Evolutionary conservation across 2,797 vertebrate genomes (phyloP), one percentile per base, ranked within the genome.

Genomic region (Pantherophis vulpinus): DNA sequence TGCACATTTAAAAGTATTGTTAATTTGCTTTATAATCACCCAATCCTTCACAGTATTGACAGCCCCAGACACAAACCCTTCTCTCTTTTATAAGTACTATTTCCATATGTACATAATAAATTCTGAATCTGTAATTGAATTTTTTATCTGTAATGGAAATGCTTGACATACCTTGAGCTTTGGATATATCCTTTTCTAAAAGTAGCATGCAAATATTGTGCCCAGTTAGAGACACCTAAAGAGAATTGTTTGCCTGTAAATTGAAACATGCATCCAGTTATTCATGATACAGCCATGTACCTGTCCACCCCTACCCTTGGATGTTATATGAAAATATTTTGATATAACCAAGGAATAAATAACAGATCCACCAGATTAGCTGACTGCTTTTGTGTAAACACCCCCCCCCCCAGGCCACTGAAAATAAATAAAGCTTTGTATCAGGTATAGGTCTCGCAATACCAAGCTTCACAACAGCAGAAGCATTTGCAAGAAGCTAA

Each of bases 1-100:
- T 98, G 98, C 98, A 98, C 97, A 98, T 98, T 98, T 98, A 98
- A 98, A 98, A 98, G 98, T 98, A 98, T 98, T 98, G 98, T 98
- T 98, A 98, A 98, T 98, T 98, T 98, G 98, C 98, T 98, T 98
- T 98, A 98, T 98, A 98, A 98, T 98, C 98, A 98, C 98, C 97
- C 97, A 97, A 98, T 98, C 97, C 97, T 98, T 98, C 98, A 98
- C 98, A 98, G 97, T 98, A 98, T 98, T 98, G 98, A 98, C 98
- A 98, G 98, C 97, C 98, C 97, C 96, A 98, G 97, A 97, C 98
- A 98, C 96, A 98, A 98, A 96, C 97, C 97, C 97, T 96, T 98
- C 98, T 98, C 98, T 98, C 97, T 98, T 97, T 98, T 98, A 97
- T 97, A 98, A 98, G 97, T 98, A 98, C 98, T 98, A 98, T 98